phyloP scores from a whole-genome alignment of 92 coral and sea anemone genomes.

The Phenganax stokvisi region DNA sequence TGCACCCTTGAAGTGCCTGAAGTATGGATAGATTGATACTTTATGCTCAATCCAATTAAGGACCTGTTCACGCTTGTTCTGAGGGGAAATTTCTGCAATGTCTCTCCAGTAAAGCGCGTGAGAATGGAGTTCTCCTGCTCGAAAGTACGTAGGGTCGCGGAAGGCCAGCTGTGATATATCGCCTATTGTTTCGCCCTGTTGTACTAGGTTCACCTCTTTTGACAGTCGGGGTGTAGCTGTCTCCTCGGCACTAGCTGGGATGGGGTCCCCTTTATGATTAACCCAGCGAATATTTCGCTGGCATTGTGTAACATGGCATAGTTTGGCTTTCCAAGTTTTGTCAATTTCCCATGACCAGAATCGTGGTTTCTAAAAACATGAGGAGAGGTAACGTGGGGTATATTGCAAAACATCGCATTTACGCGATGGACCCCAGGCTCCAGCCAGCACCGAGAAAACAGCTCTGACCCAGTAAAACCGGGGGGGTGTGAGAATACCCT shows the following conservation, averaged over 20 bases:
- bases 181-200: constrained; percentile 26
- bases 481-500: constrained; percentile 22
- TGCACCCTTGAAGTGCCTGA: background rate
- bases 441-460: constrained; percentile 20
- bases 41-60: constrained; percentile 14
- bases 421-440: background rate
- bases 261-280: constrained; percentile 13
- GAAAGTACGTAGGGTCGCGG: constrained; percentile 24
- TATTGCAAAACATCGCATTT: background rate
- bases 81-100: constrained; percentile 8
- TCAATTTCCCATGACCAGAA: no score
- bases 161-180: constrained; percentile 11
- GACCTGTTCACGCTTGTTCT: background rate
- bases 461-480: constrained; percentile 26
- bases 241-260: constrained; percentile 24
- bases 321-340: no score
- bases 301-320: background rate
- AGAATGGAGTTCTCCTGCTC: constrained; percentile 33
- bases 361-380: background rate
- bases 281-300: background rate
- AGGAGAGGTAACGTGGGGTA: background rate
- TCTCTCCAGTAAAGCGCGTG: background rate
- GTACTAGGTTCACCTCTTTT: background rate
- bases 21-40: constrained; percentile 20
- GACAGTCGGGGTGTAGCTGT: constrained; percentile 12